phyloP scores from a whole-genome alignment of 2,797 vertebrate genomes.

The Lepilemur septentrionalis region DNA sequence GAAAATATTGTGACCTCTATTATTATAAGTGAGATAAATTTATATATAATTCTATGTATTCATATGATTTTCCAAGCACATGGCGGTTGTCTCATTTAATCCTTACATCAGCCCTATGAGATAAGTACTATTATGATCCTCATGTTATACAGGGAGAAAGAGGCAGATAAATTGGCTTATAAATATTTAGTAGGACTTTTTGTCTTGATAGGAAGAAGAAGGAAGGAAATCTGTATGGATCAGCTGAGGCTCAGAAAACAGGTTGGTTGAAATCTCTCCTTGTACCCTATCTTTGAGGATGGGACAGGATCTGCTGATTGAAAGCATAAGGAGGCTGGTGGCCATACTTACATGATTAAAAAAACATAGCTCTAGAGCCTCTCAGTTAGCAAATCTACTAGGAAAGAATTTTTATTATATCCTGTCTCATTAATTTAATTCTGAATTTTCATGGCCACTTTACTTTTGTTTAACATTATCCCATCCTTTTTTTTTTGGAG shows the following conservation, averaged over 20 bases:
- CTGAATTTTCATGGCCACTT: not conserved
- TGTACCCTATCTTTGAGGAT: not conserved
- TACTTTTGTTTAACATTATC: not conserved
- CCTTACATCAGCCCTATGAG: not conserved
- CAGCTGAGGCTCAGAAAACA: slow-evolving; percentile 85
- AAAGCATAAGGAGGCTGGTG: not conserved
- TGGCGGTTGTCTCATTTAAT: not conserved
- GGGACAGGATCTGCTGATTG: not conserved
- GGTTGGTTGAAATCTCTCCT: slow-evolving; percentile 82
- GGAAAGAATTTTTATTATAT: not conserved
- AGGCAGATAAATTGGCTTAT: not conserved
- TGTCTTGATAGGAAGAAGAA: slow-evolving; percentile 85
- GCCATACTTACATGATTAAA: not conserved
- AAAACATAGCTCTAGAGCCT: not conserved
- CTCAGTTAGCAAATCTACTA: not conserved
- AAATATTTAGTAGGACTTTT: slow-evolving; percentile 32
- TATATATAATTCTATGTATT: not conserved
- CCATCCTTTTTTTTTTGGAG: not conserved
- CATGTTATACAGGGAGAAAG: not conserved
- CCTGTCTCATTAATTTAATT: not conserved
- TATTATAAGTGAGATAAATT: not conserved
- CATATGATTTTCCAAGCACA: not conserved
- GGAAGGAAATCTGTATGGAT: slow-evolving; percentile 86
- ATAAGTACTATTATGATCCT: not conserved
- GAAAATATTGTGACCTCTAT: not conserved